A percentile compares a stretch with the other conserved stretches of the same genome.
Evolutionary conservation across 1,140 invertebrate species (phyloP).

Genomic region (Andricus grossulariae): DNA sequence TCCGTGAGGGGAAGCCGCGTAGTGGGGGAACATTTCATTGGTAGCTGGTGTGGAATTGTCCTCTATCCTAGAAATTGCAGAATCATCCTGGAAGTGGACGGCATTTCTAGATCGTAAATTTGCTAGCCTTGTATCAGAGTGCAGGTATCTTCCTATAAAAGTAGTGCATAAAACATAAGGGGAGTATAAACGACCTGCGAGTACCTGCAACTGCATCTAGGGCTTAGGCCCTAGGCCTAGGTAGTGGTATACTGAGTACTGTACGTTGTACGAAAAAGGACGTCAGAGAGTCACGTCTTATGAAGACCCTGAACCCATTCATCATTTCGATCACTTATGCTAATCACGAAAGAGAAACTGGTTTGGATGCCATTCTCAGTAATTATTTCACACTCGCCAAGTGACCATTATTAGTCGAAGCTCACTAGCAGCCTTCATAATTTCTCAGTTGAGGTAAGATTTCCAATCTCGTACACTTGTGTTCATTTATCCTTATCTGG

Average conservation of each 20-base stretch:
- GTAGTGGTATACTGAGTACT: neutral
- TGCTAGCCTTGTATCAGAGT: conserved; percentile 24
- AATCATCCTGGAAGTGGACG: no score
- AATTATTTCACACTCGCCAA: conserved; percentile 72
- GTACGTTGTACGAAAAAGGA: neutral
- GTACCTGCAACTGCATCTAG: conserved; percentile 3
- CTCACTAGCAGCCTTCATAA: neutral
- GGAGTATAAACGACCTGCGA: neutral
- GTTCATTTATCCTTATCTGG: no score
- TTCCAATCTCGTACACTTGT: neutral
- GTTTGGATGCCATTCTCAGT: conserved; percentile 64
- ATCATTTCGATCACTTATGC: conserved; percentile 72
- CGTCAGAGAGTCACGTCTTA: conserved; percentile 51
- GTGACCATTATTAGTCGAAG: conserved; percentile 64
- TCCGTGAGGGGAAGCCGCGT: no score
- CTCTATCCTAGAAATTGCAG: no score
- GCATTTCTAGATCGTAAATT: conserved; percentile 24
- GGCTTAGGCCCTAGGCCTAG: no score
- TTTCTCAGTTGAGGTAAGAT: neutral
- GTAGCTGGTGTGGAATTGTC: no score
- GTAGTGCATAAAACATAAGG: no score
- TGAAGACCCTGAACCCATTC: conserved; percentile 57
- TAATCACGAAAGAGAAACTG: conserved; percentile 64
- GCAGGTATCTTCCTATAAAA: neutral
- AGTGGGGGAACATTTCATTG: no score